Conservation (phyloP, 1,140 invertebrate species). For the Solenopsis invicta region DNA sequence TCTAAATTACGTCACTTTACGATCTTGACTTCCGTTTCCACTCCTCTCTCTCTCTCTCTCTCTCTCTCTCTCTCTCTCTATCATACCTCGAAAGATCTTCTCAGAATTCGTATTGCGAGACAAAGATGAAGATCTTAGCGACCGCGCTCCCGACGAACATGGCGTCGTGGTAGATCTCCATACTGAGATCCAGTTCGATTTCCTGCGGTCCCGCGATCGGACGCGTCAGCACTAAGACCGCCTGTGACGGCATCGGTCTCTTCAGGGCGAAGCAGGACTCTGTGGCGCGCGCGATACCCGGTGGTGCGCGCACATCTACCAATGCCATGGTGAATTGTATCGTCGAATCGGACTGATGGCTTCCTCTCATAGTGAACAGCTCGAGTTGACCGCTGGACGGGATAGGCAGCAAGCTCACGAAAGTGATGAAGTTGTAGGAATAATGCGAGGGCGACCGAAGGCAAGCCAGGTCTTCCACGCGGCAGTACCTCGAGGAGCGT, state of each 20-base stretch:
- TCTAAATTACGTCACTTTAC: conserved; percentile 33
- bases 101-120: conserved; percentile 94
- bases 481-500: conserved; percentile 90
- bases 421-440: conserved; percentile 96
- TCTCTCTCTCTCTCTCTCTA: not conserved
- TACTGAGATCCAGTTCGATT: conserved; percentile 94
- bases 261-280: conserved; percentile 90
- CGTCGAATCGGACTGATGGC: conserved; percentile 89
- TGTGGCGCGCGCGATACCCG: conserved; percentile 88
- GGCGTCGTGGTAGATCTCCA: conserved; percentile 93
- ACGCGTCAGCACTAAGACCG: conserved; percentile 91
- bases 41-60: not conserved
- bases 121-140: conserved; percentile 94
- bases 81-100: not conserved
- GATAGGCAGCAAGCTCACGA: conserved; percentile 94
- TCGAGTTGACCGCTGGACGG: conserved; percentile 90
- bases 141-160: conserved; percentile 92
- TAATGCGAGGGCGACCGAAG: conserved; percentile 92
- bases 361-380: conserved; percentile 95
- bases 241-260: conserved; percentile 89
- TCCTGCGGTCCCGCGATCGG: conserved; percentile 95
- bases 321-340: conserved; percentile 93
- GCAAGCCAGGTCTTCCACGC: conserved; percentile 90
- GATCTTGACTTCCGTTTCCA: not conserved
- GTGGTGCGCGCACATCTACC: conserved; percentile 88